Conservation (phyloP, 2,888 invertebrate species). For the Meandrusa payeni region DNA sequence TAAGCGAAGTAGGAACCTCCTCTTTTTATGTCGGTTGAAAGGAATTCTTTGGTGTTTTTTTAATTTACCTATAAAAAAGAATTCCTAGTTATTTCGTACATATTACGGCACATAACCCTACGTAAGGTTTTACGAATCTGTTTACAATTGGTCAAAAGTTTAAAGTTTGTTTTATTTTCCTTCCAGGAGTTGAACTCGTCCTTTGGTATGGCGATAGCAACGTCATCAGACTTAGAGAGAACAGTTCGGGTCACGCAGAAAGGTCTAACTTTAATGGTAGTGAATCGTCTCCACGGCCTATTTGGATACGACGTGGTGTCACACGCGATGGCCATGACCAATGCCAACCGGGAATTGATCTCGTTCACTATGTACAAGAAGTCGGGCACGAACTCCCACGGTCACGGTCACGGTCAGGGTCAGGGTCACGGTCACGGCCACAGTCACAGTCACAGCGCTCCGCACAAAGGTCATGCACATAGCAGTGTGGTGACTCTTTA, state of each 20-base stretch:
- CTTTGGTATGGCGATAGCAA: conserved; percentile 55
- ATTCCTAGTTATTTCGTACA: no score
- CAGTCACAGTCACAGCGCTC: conserved; percentile 36
- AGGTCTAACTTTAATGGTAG: conserved; percentile 65
- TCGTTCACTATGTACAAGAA: conserved; percentile 77
- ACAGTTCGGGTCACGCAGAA: conserved; percentile 66
- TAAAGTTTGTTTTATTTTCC: no score
- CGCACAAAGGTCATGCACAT: conserved; percentile 46
- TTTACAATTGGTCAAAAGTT: no score
- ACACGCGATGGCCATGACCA: conserved; percentile 76
- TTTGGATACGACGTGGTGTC: conserved; percentile 74
- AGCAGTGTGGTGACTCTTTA: conserved; percentile 59
- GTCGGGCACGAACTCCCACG: conserved; percentile 47
- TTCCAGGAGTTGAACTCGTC: conserved; percentile 66
- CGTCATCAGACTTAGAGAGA: conserved; percentile 52
- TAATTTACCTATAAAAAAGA: no score
- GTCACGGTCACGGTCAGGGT: conserved; percentile 44
- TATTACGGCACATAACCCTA: no score
- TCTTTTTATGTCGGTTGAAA: no score
- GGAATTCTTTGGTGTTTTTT: no score
- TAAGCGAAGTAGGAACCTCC: no score
- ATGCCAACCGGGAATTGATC: conserved; percentile 69
- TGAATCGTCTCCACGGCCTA: conserved; percentile 69
- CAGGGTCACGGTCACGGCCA: no score
- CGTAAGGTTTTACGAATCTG: no score